Base-by-base conservation (phyloP, 1,140 invertebrate species). In the Drosophila rufa region DNA sequence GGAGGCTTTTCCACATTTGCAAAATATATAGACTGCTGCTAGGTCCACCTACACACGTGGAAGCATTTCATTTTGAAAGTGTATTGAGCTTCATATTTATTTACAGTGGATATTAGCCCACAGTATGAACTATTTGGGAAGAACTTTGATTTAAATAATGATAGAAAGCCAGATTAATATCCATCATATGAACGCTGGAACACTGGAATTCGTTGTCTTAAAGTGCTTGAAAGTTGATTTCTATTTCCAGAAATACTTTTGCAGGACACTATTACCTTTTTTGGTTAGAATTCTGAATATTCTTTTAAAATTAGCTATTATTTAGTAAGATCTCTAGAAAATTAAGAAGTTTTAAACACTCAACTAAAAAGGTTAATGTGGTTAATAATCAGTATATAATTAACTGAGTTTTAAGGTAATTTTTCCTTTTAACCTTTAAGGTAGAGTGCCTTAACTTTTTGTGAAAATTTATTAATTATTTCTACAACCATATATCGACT, bases 31-130 rank as follows among this genome's bases (percentile, higher is more conserved):
- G 40, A 67, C 45, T 27, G 19, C 19, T 27, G 15, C 42, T 51
- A 56, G 40, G 51, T 25, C 53, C 51, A 55, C 33, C 66, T n/a
- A 40, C 62, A 55, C 14, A 65, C 19, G 45, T 57, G 61, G 36
- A 25, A 67, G 50, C 42, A 76, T 80, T 65, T 62, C 51, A 80
- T 80, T 68, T 75, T n/a, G 42, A 30, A 68, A 80, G 74, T 75
- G 42, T 75, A 27, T 51, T 59, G 50, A 33, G 27, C 12, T 50
- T 42, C 5, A 36, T 48, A 43, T 51, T 47, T 43, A 38, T 56
- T 4, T 5, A 45, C 70, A 56, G 73, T 75, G 50, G 48, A 14
- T 27, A 45, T 22, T 25, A 38, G 15, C 1, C 33, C 11, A n/a
- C 9, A 12, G 9, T 17, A 5, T 14, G 11, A 19, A 53, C 12